Evolutionary conservation across 2,113 vertebrate species (phyloP), one percentile per base, ranked within the genome.

Genomic region (Forbesichthys papilliferus): DNA sequence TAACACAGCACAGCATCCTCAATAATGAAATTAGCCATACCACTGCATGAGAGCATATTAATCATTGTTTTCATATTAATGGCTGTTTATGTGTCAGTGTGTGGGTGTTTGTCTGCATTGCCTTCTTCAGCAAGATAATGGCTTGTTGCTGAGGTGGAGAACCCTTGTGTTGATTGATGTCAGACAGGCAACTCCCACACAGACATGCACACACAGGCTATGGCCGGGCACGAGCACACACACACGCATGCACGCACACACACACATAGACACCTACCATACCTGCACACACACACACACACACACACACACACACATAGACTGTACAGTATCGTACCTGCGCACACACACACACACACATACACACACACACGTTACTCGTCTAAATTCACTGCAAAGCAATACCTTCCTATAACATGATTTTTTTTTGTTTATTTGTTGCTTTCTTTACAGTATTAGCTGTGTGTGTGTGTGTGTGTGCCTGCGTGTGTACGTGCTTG

Each of bases 31-130:
- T 80, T 66, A 66, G 79, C 47, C 81, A 84, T 83, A 88, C 84
- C 84, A 86, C 84, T 86, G 84, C 78, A 86, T 86, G 82, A 88
- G 82, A 62, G 76, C 67, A 77, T 80, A 86, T 88, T 84, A 86
- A 86, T 81, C 84, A 79, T 84, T 49, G 18, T 48, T 49, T 63
- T 27, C n/a, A 14, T 61, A 34, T 42, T 27, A 14, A 11, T 61
- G 13, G 1, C 9, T 61, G 11, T 42, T 4, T 61, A 13, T 61
- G 58, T 61, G 58, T 42, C 34, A 49, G 61, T 62, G 36, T 16
- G 60, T 62, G 60, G 16, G 60, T 63, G 61, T 63, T 14, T 60
- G 58, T 60, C 27, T 60, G 58, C 48, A 47, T 67, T 48, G 68
- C 42, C 46, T 59, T 73, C 46, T 69, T 47, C 57, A 52, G 69